Evolutionary conservation across 2,113 vertebrate genomes (phyloP), one percentile per base, ranked within the genome.

Genomic region (Dromas ardeola): DNA sequence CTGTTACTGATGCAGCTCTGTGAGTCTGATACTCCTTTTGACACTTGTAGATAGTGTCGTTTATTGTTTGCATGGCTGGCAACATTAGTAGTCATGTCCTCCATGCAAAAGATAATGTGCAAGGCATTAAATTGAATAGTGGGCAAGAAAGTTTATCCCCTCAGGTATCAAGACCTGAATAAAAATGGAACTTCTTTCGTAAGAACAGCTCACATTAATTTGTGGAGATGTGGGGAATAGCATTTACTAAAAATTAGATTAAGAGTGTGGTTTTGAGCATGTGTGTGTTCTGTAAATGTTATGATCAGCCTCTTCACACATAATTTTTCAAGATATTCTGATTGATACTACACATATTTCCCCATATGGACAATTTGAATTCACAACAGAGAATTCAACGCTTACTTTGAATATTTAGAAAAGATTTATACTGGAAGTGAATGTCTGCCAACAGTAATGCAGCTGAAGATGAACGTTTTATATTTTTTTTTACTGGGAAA

Each of bases 251-350:
- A 88, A 94, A 93, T 83, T 62, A 93, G 62, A 82, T 53, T 13
- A 91, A 67, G 72, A 76, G 63, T 81, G 62, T 89, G 49, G 66
- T 80, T 96, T 82, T 82, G 74, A 96, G 78, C 77, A 78, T 88
- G 80, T 96, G 86, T 94, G 65, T 88, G 42, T 96, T 96, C 90
- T 92, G 96, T 97, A 97, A 97, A 96, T 97, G 96, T 97, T 96
- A 92, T 96, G 95, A 97, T 96, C 92, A 88, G 74, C 49, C 50
- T 94, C 71, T 97, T 96, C 95, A 88, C 96, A 94, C 93, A 56
- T 96, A 97, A 96, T 97, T 97, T 95, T 90, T 96, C 85, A 94
- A 93, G 90, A 82, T 93, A 91, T 29, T 94, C 81, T 96, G 95
- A 96, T 93, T 97, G 95, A 96, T 97, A 73, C 62, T 93, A 61